phyloP scores from a whole-genome alignment of 2,888 invertebrate species.

The Blastobasis lacticolella region DNA sequence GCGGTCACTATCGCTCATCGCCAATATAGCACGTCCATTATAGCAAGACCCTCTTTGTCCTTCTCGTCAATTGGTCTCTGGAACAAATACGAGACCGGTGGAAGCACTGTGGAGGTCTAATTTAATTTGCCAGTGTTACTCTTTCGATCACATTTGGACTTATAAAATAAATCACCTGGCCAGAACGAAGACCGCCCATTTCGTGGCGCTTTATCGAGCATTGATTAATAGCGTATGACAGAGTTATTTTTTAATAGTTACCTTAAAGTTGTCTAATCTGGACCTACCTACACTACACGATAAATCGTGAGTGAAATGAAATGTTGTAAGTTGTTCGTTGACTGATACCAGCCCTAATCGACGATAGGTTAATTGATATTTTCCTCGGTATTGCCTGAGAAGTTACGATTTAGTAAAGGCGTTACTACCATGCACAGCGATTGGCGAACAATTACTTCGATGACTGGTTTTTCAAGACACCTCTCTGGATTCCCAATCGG shows the following conservation, averaged over 20 bases:
- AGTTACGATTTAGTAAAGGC: too few relatives aligned
- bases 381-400: too few relatives aligned
- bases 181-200: slow-evolving; percentile 60
- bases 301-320: slow-evolving; percentile 18
- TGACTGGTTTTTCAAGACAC: too few relatives aligned
- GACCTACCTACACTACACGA: slow-evolving; percentile 20
- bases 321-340: slow-evolving; percentile 10
- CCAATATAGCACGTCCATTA: slow-evolving; percentile 36
- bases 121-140: slow-evolving; percentile 24
- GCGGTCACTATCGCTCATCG: slow-evolving; percentile 39
- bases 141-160: slow-evolving; percentile 38
- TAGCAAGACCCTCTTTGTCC: slow-evolving; percentile 17
- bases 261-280: slow-evolving; percentile 38
- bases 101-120: slow-evolving; percentile 12
- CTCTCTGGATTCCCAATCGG: too few relatives aligned
- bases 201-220: slow-evolving; percentile 56
- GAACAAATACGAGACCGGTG: background rate
- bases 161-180: slow-evolving; percentile 58
- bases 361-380: too few relatives aligned
- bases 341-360: background rate
- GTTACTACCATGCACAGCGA: too few relatives aligned
- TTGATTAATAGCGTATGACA: slow-evolving; percentile 64
- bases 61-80: slow-evolving; percentile 5
- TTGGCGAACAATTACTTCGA: too few relatives aligned
- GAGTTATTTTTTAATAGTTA: slow-evolving; percentile 57